Evolutionary conservation across 2,113 vertebrate genomes (phyloP), one percentile per base, ranked within the genome.

Genomic region (Mola mola): DNA sequence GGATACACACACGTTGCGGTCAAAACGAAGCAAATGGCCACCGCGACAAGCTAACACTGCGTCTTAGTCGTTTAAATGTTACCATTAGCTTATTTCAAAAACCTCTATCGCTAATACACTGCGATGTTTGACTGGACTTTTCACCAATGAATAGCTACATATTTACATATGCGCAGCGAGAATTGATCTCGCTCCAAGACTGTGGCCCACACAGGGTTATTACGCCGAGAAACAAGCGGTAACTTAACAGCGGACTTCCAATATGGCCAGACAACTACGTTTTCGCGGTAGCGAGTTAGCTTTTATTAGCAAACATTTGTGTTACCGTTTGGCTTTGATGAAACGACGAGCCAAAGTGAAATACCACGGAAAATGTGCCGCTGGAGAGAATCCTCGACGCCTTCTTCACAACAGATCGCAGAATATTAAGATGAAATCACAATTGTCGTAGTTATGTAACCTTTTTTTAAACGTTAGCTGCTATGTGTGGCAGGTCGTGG

Each of bases 241-340:
- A 16, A 41, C 31, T 44, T 40, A 38, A 17, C 47, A n/a, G n/a
- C 1, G 2, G 6, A 21, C 31, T 8, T 31, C 34, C 53, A 75
- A 83, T 8, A 78, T 47, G 76, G 81, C 70, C 31, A 34, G 50
- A 70, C 42, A 68, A 42, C 61, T 21, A 43, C 47, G 42, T 78
- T 79, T 71, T 65, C 52, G 57, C 66, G 60, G 51, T 42, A 66
- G 53, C 59, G 21, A 40, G 59, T 56, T 53, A 67, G 57, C 53
- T 34, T 16, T 15, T 1, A 17, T 56, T 70, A 78, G 71, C 81
- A 77, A 77, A 85, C 79, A 77, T 51, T 61, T 68, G 72, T 66
- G 38, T 83, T 90, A 88, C 86, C 86, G 72, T 80, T 33, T 57
- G 10, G 38, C 62, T 44, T 21, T 12, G 82, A 36, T 31, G 64